phyloP scores from a whole-genome alignment of 2,797 vertebrate genomes.

The Macropus fuliginosus region DNA sequence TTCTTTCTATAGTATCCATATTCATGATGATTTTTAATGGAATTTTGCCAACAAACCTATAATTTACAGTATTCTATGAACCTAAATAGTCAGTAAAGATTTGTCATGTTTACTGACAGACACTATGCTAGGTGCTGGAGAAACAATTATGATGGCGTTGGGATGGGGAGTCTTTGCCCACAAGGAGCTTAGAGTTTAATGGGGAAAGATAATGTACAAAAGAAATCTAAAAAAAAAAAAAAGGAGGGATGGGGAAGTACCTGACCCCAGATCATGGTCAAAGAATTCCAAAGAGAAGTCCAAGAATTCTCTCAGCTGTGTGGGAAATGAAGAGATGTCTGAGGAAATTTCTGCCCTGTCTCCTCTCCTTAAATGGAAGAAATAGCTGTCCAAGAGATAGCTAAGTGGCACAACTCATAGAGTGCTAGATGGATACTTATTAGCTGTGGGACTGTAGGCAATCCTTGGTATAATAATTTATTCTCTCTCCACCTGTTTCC shows the following conservation, averaged over 20 bases:
- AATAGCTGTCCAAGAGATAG: not conserved
- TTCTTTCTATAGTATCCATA: not conserved
- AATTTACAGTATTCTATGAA: not conserved
- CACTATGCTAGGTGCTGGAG: not conserved
- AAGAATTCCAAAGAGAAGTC: not conserved
- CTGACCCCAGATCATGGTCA: not conserved
- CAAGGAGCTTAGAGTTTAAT: not conserved
- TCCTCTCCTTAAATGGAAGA: not conserved
- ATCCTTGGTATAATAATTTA: too few species aligned
- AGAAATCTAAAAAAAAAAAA: not conserved
- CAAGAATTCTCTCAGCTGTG: not conserved
- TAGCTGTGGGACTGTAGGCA: not conserved
- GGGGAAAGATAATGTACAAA: not conserved
- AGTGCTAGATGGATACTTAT: not conserved
- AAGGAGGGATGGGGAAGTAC: not conserved
- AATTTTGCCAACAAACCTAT: not conserved
- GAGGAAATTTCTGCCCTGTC: not conserved
- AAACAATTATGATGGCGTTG: not conserved
- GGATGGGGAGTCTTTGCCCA: not conserved
- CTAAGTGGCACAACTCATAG: not conserved
- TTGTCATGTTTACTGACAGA: not conserved
- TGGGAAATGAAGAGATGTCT: not conserved
- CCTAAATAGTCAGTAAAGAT: not conserved
- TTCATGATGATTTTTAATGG: not conserved
- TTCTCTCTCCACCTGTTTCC: too few species aligned